Conservation (phyloP, 1,140 invertebrate genomes). For the Uloborus diversus region DNA sequence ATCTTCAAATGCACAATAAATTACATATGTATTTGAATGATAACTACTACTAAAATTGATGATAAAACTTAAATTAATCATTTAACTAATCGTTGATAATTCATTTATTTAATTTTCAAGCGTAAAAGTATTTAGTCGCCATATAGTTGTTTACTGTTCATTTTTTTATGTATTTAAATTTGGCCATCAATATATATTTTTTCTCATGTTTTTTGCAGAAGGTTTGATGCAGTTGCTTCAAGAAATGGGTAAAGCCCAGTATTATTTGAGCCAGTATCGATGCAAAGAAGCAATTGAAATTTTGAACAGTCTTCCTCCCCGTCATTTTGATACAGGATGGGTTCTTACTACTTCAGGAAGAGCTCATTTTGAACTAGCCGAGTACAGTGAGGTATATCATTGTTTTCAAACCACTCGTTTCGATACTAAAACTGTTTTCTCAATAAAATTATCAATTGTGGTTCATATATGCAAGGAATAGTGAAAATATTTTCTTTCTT, state of each 20-base stretch:
- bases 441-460: no score
- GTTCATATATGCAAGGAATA: not conserved
- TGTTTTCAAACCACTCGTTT: not conserved
- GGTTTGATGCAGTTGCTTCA: constrained; percentile 86
- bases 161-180: no score
- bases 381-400: constrained; percentile 81
- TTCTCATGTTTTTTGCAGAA: no score
- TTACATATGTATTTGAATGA: no score
- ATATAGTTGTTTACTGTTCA: no score
- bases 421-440: not conserved
- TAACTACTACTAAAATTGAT: no score
- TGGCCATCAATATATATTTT: no score
- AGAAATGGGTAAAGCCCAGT: constrained; percentile 85
- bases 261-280: constrained; percentile 83
- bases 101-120: no score
- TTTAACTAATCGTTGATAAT: no score
- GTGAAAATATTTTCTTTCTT: not conserved
- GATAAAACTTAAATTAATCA: no score
- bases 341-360: constrained; percentile 88
- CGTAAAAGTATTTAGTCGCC: no score
- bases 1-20: no score
- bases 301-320: constrained; percentile 78
- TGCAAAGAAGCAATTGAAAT: constrained; percentile 85
- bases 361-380: constrained; percentile 90
- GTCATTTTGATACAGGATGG: constrained; percentile 91